Conservation (phyloP, 2,888 invertebrate genomes). For the Andrena hattorfiana region DNA sequence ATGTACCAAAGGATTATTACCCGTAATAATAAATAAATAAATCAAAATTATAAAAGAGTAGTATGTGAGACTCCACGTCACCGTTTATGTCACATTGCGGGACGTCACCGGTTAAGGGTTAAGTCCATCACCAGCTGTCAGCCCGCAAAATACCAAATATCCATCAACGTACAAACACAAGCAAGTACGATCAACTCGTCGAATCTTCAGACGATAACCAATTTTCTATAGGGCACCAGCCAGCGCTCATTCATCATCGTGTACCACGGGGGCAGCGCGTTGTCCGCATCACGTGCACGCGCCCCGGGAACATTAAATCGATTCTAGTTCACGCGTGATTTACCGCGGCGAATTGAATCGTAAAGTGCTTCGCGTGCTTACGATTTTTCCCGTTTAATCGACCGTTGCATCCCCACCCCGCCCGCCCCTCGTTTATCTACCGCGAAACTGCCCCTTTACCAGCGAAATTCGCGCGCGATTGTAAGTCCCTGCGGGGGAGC, state of each 20-base stretch:
- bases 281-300: constrained; percentile 61
- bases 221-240: constrained; percentile 27
- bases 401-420: neutral
- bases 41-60: too few species aligned
- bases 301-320: constrained; percentile 53
- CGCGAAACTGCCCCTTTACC: neutral
- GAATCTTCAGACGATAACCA: constrained; percentile 46
- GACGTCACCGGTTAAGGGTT: neutral
- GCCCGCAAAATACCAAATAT: neutral
- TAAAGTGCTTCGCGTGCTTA: constrained; percentile 45
- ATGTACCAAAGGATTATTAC: too few species aligned
- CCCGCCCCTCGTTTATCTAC: constrained; percentile 5
- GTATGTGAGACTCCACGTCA: too few species aligned
- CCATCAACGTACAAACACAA: neutral
- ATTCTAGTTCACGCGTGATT: constrained; percentile 63
- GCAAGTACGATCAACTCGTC: constrained; percentile 18
- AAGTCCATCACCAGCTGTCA: neutral
- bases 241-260: constrained; percentile 58
- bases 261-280: constrained; percentile 49
- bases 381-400: constrained; percentile 52
- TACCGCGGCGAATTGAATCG: constrained; percentile 60
- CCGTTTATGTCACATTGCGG: too few species aligned
- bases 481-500: neutral
- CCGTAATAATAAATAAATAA: too few species aligned
- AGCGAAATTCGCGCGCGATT: constrained; percentile 26